Base-by-base conservation (phyloP, 2,113 vertebrate species). In the Sturnus vulgaris region DNA sequence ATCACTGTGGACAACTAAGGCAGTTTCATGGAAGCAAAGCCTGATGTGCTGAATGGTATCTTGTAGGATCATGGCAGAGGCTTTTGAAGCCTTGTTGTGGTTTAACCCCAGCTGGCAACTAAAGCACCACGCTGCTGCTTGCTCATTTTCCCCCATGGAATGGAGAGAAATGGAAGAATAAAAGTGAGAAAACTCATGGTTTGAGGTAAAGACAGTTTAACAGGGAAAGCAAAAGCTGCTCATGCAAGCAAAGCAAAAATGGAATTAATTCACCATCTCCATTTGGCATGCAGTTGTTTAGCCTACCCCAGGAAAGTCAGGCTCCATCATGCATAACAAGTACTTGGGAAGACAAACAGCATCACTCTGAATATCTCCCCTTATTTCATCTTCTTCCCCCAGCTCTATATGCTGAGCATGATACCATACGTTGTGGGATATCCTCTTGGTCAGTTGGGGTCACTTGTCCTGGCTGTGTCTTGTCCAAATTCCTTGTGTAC, bases 271-370 rank as follows among this genome's bases (percentile, higher is more conserved):
- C 15, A 47, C 24, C 24, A 21, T 23, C 39, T 63, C 24, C 11
- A 24, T 63, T 35, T n/a, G 15, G 40, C 20, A 47, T 7, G 19
- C 15, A 46, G 39, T 15, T n/a, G 28, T n/a, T 70, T n/a, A 69
- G 27, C 12, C 28, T 40, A 9, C 7, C 1, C 39, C 46, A 46
- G 46, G 22, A 60, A 78, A 69, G 28, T 27, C 0, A 0, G 22
- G 37, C 11, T 77, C 39, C 55, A 18, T 33, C 46, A 33, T 28
- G n/a, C 4, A 20, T 30, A 49, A 35, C 35, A 25, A 9, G 35
- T 18, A 49, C 42, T 71, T 56, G 57, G 76, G 66, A 80, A 64
- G 42, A 33, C 7, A 37, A 57, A 23, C 49, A 72, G 2, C 10
- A 31, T 7, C 9, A 35, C 31, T 57, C 14, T 0, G 0, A 56